Evolutionary conservation across 2,797 vertebrate species (phyloP).

Genomic region (Spondyliosoma cantharus): DNA sequence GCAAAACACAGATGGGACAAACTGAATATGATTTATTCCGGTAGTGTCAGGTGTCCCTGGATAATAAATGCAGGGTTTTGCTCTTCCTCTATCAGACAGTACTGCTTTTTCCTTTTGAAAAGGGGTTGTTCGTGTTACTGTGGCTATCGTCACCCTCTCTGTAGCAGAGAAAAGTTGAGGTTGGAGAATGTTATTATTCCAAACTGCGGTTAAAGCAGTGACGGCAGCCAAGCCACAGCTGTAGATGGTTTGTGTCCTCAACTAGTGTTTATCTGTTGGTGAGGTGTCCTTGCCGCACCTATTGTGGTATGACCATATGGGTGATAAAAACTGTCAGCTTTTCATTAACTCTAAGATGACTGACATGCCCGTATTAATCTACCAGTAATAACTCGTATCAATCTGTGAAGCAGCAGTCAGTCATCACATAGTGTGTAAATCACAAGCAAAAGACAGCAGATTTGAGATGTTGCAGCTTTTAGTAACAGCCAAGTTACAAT

Average conservation of each 20-base stretch:
- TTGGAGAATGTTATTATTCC: neutral
- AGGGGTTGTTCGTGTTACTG: neutral
- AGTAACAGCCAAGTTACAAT: neutral
- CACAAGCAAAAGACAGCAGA: neutral
- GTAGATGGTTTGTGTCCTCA: neutral
- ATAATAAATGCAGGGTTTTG: conserved; percentile 21
- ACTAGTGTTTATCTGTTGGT: conserved; percentile 4
- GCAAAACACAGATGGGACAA: conserved; percentile 41
- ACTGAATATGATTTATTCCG: conserved; percentile 35
- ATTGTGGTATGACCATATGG: neutral
- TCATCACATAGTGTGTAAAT: conserved; percentile 6
- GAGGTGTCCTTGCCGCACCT: conserved; percentile 3
- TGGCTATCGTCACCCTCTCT: neutral
- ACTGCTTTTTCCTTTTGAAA: neutral
- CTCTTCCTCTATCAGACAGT: conserved; percentile 10
- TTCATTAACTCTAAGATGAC: conserved; percentile 9
- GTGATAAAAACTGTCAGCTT: conserved; percentile 6
- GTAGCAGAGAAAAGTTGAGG: neutral
- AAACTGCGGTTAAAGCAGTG: neutral
- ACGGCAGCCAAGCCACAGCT: conserved; percentile 17
- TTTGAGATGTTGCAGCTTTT: neutral
- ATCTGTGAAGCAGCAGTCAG: conserved; percentile 15
- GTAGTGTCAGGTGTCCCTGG: conserved; percentile 18
- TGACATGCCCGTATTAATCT: conserved; percentile 9
- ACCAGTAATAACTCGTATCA: neutral